These are phyloP conservation scores for Stegophylla sp. DNA, from an alignment of 2,888 invertebrate genomes.

Conservation along the genomic window DNA sequence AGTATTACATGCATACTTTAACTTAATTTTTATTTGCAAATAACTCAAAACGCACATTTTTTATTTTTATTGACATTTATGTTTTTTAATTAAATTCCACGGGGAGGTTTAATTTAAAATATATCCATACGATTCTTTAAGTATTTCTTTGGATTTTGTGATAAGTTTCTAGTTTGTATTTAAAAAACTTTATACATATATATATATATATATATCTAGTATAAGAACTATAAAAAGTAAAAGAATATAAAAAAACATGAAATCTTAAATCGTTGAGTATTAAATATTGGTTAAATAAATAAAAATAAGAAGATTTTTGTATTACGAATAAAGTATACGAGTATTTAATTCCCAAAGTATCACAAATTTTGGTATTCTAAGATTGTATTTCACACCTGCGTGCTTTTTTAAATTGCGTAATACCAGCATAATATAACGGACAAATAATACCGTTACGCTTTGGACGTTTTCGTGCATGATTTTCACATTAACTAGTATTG, in stretches of 20 bases:
- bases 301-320: too few relatives aligned
- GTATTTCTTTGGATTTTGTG: neutral
- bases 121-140: neutral
- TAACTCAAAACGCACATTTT: neutral
- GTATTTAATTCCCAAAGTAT: neutral
- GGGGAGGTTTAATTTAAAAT: neutral
- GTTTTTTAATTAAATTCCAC: constrained; percentile 13
- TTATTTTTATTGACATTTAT: neutral
- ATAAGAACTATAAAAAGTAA: too few relatives aligned
- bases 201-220: too few relatives aligned
- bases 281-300: too few relatives aligned
- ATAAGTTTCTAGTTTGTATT: too few relatives aligned
- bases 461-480: constrained; percentile 48
- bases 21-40: neutral
- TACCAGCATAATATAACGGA: constrained; percentile 30
- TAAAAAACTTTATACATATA: too few relatives aligned
- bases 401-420: constrained; percentile 11
- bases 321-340: too few relatives aligned
- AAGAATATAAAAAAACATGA: too few relatives aligned
- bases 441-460: constrained; percentile 28
- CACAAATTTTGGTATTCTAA: neutral
- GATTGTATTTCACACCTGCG: constrained; percentile 9
- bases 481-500: constrained; percentile 46
- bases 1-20: neutral
- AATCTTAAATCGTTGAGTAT: too few relatives aligned